A percentile compares a stretch with the other conserved stretches of the same genome.
Evolutionary conservation across 2,888 invertebrate genomes (phyloP).

Genomic region (Orthosia cruda): DNA sequence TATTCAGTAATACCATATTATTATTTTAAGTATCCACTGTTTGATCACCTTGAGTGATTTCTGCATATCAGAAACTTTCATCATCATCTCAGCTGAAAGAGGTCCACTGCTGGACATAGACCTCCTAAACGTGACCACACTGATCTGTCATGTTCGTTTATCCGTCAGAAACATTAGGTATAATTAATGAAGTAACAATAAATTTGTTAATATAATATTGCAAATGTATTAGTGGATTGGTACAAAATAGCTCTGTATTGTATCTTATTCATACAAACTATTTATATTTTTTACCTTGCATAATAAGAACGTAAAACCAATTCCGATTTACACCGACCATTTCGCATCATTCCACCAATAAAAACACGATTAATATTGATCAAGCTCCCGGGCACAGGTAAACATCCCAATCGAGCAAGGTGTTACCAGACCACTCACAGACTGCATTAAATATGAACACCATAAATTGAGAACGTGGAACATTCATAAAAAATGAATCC

Average conservation of each 20-base stretch:
- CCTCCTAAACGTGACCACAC: too few species aligned
- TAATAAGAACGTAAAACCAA: not conserved
- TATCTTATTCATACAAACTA: too few species aligned
- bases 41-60: not conserved
- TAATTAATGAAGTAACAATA: too few species aligned
- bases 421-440: conserved; percentile 64
- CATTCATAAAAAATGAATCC: conserved; percentile 68
- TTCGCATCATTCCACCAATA: conserved; percentile 34
- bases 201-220: too few species aligned
- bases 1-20: not conserved
- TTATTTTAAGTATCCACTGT: not conserved
- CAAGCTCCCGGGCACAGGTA: conserved; percentile 40
- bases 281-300: not conserved
- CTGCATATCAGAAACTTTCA: not conserved
- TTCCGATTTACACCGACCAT: not conserved
- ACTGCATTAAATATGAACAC: conserved; percentile 70
- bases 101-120: too few species aligned
- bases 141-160: too few species aligned
- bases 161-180: too few species aligned
- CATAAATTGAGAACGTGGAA: conserved; percentile 67
- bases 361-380: conserved; percentile 47
- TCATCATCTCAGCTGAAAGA: too few species aligned
- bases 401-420: conserved; percentile 60
- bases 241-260: too few species aligned
- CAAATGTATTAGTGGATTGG: too few species aligned